Evolutionary conservation across 2,797 vertebrate genomes (phyloP).

Genomic region (Arremon brunneinucha): DNA sequence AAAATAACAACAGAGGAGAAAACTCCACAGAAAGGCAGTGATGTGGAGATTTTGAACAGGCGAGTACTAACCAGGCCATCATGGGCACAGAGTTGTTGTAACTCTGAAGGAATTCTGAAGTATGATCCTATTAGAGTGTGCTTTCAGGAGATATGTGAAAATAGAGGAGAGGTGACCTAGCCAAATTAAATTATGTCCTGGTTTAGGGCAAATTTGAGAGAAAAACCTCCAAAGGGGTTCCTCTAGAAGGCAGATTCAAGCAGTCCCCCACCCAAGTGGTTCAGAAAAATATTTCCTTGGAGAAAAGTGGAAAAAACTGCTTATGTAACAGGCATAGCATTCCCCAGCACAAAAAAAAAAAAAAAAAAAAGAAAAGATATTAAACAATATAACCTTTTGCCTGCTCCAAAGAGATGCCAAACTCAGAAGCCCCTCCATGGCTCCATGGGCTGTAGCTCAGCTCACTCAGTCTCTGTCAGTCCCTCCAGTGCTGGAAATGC

Average conservation of each 20-base stretch:
- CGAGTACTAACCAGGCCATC: background rate
- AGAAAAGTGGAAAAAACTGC: background rate
- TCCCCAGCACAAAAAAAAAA: background rate
- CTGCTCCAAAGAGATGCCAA: background rate
- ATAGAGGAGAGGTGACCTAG: background rate
- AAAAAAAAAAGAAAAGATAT: background rate
- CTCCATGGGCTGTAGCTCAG: background rate
- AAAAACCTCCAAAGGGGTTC: background rate
- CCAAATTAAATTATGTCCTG: background rate
- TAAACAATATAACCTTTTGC: background rate
- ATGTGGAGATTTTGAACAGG: background rate
- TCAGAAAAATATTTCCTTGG: background rate
- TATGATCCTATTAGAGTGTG: background rate
- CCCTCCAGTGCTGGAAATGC: background rate
- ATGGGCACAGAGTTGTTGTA: background rate
- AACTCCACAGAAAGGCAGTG: background rate
- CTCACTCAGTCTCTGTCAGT: background rate
- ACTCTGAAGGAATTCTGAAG: background rate
- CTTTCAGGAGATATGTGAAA: background rate
- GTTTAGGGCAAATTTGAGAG: background rate
- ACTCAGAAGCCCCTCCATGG: too few relatives aligned
- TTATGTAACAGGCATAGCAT: background rate
- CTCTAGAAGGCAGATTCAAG: background rate
- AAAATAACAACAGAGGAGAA: background rate
- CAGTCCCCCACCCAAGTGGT: accelerated